These are phyloP conservation scores for Cercopithecus neglectus DNA, from an alignment of 2,797 vertebrate species.

Conservation along the genomic window DNA sequence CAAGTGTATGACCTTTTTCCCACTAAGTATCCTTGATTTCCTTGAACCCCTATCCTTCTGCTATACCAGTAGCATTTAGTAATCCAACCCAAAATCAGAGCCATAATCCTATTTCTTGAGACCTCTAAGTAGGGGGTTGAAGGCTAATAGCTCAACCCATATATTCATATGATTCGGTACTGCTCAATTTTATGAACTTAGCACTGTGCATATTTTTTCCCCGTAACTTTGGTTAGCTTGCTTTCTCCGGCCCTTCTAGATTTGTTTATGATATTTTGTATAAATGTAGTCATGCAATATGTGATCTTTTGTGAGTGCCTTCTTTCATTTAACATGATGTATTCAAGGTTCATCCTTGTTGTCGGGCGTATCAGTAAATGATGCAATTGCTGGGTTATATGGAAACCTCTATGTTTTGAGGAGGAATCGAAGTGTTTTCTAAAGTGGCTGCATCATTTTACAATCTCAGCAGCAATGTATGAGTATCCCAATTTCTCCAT, in stretches of 20 bases:
- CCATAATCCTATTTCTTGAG: neutral
- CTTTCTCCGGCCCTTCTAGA: neutral
- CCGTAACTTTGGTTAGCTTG: neutral
- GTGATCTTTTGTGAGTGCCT: neutral
- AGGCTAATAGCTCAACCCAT: neutral
- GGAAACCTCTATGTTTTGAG: neutral
- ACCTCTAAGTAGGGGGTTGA: neutral
- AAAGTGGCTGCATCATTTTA: neutral
- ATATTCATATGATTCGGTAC: neutral
- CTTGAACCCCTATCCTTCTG: neutral
- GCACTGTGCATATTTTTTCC: neutral
- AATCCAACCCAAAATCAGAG: neutral
- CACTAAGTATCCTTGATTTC: neutral
- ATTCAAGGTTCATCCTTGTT: neutral
- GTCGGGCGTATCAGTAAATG: neutral
- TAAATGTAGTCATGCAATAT: neutral
- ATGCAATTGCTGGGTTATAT: neutral
- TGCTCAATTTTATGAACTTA: neutral
- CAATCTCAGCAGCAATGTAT: neutral
- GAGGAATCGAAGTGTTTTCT: neutral
- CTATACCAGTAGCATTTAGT: neutral
- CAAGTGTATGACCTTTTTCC: neutral
- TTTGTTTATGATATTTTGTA: neutral
- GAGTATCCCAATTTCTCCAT: neutral
- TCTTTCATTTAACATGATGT: neutral